These are phyloP conservation scores for Epinephelus lanceolatus DNA, from an alignment of 2,113 vertebrate species.

Conservation along the genomic window DNA sequence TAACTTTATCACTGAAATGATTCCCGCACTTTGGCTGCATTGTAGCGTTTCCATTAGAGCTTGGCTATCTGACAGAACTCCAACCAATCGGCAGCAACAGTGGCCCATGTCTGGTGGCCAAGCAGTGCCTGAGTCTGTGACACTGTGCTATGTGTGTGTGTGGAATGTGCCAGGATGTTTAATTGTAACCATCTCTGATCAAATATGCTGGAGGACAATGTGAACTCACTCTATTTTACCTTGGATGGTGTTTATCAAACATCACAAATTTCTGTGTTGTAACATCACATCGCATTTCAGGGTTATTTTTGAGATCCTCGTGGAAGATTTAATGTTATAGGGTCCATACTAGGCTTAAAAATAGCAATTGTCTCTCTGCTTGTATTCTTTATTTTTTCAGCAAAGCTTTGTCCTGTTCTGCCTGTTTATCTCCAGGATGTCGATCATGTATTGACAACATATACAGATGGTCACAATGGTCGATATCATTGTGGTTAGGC, in stretches of 20 bases:
- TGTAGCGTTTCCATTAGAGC: conserved; percentile 99
- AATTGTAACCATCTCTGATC: conserved; percentile 70
- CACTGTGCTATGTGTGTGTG: conserved; percentile 54
- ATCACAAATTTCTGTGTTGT: conserved; percentile 16
- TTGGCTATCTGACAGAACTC: conserved; percentile 98
- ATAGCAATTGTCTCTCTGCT: neutral
- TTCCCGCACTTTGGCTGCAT: conserved; percentile 99
- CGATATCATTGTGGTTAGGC: conserved; percentile 21
- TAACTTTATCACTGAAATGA: conserved; percentile 99
- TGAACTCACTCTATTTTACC: conserved; percentile 58
- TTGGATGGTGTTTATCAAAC: conserved; percentile 30
- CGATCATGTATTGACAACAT: neutral
- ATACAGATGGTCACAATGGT: neutral
- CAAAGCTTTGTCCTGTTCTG: conserved; percentile 4
- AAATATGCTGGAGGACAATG: conserved; percentile 68
- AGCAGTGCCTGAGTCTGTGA: conserved; percentile 70
- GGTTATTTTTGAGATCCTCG: neutral
- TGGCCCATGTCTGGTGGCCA: conserved; percentile 91
- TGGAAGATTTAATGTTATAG: neutral
- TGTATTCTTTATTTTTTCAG: neutral
- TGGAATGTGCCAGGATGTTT: conserved; percentile 67
- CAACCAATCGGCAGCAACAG: conserved; percentile 88
- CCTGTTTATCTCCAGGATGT: neutral
- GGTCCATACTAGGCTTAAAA: neutral
- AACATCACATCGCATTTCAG: neutral